Evolutionary conservation across 1,140 invertebrate species (phyloP).

Genomic region (Cataglyphis hispanica): DNA sequence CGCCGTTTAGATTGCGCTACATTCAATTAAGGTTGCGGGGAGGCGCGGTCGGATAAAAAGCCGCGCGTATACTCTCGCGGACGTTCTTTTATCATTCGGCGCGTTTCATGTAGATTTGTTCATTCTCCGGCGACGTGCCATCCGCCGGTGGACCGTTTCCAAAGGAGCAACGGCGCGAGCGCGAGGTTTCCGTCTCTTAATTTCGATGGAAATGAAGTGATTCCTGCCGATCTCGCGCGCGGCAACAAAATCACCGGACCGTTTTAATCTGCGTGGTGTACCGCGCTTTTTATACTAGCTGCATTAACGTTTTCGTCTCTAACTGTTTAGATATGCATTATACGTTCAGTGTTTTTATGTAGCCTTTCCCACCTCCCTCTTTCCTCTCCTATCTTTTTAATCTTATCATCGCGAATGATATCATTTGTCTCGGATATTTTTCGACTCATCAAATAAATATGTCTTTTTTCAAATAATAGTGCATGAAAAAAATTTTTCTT

Average conservation of each 20-base stretch:
- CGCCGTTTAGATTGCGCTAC: conserved; percentile 78
- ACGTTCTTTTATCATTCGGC: conserved; percentile 43
- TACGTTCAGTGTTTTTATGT: not conserved
- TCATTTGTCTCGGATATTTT: no score
- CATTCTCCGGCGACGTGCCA: conserved; percentile 2
- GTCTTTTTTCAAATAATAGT: no score
- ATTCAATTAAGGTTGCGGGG: conserved; percentile 75
- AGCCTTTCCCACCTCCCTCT: not conserved
- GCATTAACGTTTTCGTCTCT: conserved; percentile 7
- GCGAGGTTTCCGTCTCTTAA: conserved; percentile 49
- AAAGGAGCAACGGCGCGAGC: conserved; percentile 7
- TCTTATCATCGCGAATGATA: no score
- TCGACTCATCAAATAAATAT: no score
- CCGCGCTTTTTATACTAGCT: not conserved
- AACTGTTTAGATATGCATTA: not conserved
- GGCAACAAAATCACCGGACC: not conserved
- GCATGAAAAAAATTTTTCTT: no score
- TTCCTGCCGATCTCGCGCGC: conserved; percentile 36
- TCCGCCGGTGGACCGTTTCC: conserved; percentile 13
- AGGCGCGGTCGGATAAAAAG: conserved; percentile 63
- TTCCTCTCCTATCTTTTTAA: not conserved
- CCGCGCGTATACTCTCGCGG: conserved; percentile 32
- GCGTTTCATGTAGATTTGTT: conserved; percentile 57
- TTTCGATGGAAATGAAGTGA: conserved; percentile 59
- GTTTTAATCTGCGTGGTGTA: conserved; percentile 22